Percentiles rank a stretch among this genome's conserved stretches.
phyloP scores from a whole-genome alignment of 2,888 invertebrate genomes.

The Leptinotarsa rubiginosa region DNA sequence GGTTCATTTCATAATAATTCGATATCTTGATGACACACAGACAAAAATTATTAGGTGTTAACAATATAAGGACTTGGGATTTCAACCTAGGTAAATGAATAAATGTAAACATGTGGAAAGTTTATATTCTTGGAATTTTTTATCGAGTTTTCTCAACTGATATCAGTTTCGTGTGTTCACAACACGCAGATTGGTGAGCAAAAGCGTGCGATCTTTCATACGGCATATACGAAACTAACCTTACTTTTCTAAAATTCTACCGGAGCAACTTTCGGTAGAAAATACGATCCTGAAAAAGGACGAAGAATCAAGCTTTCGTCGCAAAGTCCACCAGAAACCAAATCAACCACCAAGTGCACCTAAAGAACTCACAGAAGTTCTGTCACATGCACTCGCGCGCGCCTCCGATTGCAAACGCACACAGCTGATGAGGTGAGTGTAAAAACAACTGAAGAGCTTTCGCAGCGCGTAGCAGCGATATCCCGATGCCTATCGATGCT shows the following conservation, averaged over 20 bases:
- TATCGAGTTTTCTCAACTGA: too few species aligned
- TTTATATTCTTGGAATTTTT: too few species aligned
- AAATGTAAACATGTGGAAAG: too few species aligned
- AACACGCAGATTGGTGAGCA: neutral
- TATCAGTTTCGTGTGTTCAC: neutral
- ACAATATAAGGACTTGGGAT: too few species aligned
- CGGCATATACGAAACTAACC: constrained; percentile 17
- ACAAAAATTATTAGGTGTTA: too few species aligned
- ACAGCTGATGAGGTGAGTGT: constrained; percentile 35
- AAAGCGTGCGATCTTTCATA: constrained; percentile 8
- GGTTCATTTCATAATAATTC: too few species aligned
- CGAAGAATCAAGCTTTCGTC: neutral
- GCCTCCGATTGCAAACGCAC: constrained; percentile 32
- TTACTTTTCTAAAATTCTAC: constrained; percentile 17
- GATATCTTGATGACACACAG: too few species aligned
- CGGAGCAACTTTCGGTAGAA: constrained; percentile 5
- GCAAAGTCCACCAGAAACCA: constrained; percentile 19
- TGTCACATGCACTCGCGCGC: constrained; percentile 37
- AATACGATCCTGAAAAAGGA: constrained; percentile 15
- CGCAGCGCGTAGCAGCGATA: constrained; percentile 55
- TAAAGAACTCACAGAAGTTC: constrained; percentile 34
- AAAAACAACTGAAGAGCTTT: constrained; percentile 30
- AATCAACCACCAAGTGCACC: constrained; percentile 31
- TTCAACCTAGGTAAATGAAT: too few species aligned
- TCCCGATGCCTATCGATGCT: constrained; percentile 40